phyloP scores from a whole-genome alignment of 2,113 vertebrate species.

The Cyanoramphus novaezelandiae region DNA sequence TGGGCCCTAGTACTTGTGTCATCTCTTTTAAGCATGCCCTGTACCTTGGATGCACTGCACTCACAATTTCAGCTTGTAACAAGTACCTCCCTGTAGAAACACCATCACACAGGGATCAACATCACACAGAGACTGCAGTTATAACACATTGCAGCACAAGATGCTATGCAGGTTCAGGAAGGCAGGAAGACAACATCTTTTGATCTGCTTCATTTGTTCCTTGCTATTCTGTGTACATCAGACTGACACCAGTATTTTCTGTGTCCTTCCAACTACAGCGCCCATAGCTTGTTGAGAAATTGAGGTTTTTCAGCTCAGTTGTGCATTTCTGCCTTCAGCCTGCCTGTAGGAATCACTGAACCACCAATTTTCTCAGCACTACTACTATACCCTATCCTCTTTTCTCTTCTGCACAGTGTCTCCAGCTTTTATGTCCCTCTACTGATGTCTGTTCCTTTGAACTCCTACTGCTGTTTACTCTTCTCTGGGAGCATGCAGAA shows the following conservation, averaged over 20 bases:
- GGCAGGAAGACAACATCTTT: not conserved
- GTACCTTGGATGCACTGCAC: not conserved
- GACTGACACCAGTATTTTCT: not conserved
- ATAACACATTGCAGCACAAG: not conserved
- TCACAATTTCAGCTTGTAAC: not conserved
- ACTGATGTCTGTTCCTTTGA: not conserved
- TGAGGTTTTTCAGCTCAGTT: not conserved
- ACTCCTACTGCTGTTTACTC: slow-evolving; percentile 1
- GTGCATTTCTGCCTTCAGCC: not conserved
- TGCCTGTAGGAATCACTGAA: not conserved
- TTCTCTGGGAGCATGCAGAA: not conserved
- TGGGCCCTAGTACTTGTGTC: not conserved
- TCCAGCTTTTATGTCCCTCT: not conserved
- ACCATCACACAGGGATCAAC: fast-evolving
- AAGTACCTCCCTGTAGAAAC: not conserved
- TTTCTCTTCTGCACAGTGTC: not conserved
- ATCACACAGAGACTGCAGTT: not conserved
- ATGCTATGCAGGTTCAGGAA: not conserved
- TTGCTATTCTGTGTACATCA: not conserved
- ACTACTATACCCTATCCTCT: fast-evolving
- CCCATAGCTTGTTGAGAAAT: not conserved
- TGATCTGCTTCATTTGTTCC: not conserved
- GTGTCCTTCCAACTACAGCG: not conserved
- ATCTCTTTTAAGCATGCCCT: not conserved
- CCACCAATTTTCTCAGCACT: not conserved